phyloP scores from a whole-genome alignment of 1,140 invertebrate genomes.

The Bombus pyrosoma region DNA sequence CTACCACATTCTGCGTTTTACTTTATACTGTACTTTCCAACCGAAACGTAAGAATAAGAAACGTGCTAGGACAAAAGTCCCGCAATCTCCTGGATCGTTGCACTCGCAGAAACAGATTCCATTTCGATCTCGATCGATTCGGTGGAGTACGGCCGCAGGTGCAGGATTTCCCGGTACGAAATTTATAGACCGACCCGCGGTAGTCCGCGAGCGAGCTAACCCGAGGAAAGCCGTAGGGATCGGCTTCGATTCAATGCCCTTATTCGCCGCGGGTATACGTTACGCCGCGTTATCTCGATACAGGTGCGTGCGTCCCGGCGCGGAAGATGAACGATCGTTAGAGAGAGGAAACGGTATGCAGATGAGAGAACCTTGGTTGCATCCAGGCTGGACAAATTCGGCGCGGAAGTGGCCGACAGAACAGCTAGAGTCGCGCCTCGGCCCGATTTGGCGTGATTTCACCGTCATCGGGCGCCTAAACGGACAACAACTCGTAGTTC shows the following conservation, averaged over 20 bases:
- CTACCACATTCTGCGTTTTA: too few relatives aligned
- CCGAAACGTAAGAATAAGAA: neutral
- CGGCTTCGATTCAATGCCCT: constrained; percentile 76
- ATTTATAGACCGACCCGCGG: constrained; percentile 65
- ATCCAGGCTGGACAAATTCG: constrained; percentile 43
- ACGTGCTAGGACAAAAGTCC: neutral
- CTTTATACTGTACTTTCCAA: neutral
- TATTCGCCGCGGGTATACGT: constrained; percentile 69
- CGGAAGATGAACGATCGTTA: constrained; percentile 67
- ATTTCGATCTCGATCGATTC: constrained; percentile 40
- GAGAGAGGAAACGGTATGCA: constrained; percentile 66
- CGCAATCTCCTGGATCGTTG: neutral
- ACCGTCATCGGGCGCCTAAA: constrained; percentile 10
- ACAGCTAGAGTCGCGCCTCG: constrained; percentile 10
- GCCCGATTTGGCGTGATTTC: constrained; percentile 50
- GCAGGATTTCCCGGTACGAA: constrained; percentile 53
- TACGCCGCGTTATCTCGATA: constrained; percentile 72
- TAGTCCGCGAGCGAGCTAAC: constrained; percentile 27
- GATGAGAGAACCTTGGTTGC: constrained; percentile 38
- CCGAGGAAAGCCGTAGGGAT: constrained; percentile 54
- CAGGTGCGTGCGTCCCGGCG: constrained; percentile 69
- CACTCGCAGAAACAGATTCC: constrained; percentile 1
- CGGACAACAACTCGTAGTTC: neutral
- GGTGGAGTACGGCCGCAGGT: constrained; percentile 40
- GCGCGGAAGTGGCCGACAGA: constrained; percentile 21